Percentiles rank a stretch among this genome's conserved stretches.
Evolutionary conservation across 2,797 vertebrate species (phyloP).

Genomic region (Eutrigla gurnardus): DNA sequence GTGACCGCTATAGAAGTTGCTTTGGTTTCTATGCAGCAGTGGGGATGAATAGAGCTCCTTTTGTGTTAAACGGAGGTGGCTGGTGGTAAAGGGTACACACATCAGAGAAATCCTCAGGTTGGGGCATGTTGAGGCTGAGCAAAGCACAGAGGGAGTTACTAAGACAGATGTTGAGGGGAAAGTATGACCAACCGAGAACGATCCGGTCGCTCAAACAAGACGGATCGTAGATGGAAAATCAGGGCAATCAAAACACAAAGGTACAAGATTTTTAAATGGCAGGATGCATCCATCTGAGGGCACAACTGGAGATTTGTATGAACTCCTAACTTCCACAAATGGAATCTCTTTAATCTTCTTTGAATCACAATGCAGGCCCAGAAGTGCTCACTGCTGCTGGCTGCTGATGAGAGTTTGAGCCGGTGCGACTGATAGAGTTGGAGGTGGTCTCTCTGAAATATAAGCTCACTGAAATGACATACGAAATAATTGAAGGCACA

Average conservation of each 20-base stretch:
- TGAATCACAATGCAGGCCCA: neutral
- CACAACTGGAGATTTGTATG: conserved; percentile 2
- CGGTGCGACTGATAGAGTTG: conserved; percentile 15
- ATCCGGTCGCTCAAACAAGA: conserved; percentile 16
- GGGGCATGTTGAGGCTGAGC: conserved; percentile 11
- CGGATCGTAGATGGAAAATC: neutral
- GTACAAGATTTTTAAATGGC: conserved; percentile 7
- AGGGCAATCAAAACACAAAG: neutral
- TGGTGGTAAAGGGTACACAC: conserved; percentile 22
- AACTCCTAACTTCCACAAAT: conserved; percentile 3
- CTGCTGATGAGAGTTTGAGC: conserved; percentile 22
- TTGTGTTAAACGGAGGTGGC: conserved; percentile 29
- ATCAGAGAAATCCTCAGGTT: conserved; percentile 25
- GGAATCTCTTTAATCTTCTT: conserved; percentile 4
- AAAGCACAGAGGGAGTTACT: neutral
- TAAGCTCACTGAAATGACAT: conserved; percentile 37
- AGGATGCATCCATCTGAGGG: conserved; percentile 6
- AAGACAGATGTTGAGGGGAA: conserved; percentile 5
- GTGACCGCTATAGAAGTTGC: conserved; percentile 31
- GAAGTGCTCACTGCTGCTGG: conserved; percentile 3
- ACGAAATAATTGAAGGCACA: conserved; percentile 11
- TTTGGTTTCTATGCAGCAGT: conserved; percentile 32
- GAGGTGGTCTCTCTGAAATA: conserved; percentile 8
- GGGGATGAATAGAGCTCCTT: conserved; percentile 31
- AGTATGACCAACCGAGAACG: neutral